Base-by-base conservation (phyloP, 1,140 invertebrate genomes). In the Aphidius ervi region DNA sequence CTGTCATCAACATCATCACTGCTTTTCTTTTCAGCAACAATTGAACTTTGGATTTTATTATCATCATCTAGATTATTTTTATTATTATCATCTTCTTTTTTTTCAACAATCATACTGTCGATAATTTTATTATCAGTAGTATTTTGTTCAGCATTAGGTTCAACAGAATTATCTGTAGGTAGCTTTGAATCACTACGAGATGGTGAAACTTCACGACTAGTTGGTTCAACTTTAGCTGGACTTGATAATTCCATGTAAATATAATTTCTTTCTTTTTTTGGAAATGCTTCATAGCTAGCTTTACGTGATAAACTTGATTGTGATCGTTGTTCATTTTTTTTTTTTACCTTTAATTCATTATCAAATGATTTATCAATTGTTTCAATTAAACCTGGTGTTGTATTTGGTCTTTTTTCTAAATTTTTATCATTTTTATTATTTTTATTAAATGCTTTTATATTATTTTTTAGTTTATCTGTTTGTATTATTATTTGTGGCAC, bases 191-290 rank as follows among this genome's bases (percentile, higher is more conserved):
- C 16, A 16, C 16, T 16, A 16, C 16, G 16, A 16, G 45, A 31
- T 23, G 47, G 45, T 37, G 46, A 46, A 46, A 64, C 49, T 46
- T 65, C 46, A 42, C 57, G 56, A 45, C 50, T 50, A 41, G 40
- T 45, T 41, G 49, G 10, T 48, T 59, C 57, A 37, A 23, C 56
- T 67, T 69, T 63, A 45, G 61, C 46, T 7, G 72, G 67, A 67
- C 69, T 73, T 8, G 68, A 68, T 9, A 68, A 50, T 41, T 73
- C 70, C 62, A 67, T 70, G 5, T 67, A 57, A 37, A 68, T 69
- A 50, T 70, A 72, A 60, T 73, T 73, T 31, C 64, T 61, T 39
- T 72, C 72, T 41, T 70, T 69, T 1, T 64, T 63, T 3, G 70
- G 69, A 62, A 69, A 66, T 16, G 31, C 62, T 60, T 74, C 71